Base-by-base conservation (phyloP, 2,888 invertebrate species). In the Ellobium chinense region DNA sequence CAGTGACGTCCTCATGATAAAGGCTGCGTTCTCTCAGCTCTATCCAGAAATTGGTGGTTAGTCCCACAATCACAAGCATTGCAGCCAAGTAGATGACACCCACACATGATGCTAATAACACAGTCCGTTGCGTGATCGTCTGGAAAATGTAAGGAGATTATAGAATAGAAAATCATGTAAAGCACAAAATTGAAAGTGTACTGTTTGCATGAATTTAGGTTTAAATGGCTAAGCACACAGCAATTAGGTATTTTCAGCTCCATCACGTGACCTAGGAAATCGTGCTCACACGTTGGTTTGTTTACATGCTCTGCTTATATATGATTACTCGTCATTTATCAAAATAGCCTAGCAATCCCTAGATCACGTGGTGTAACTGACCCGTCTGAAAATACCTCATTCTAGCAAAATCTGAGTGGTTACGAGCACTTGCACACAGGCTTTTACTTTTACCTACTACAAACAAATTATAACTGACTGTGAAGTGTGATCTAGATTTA, bases 31-130 rank as follows among this genome's bases (percentile, higher is more conserved):
- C 34, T 27, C 72, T 58, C 2, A 79, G 37, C 37, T 79, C 78
- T 5, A 79, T n/a, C 78, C 78, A 79, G 58, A 56, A 54, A 62
- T 79, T 79, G 29, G 78, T 79, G 27, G 65, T 65, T 21, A 79
- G 72, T 18, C 78, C 78, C 29, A 79, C 60, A 14, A 79, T 73
- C 4, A 79, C 78, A 31, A 72, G 56, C 24, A 54, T n/a, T 37
- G 66, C 37, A 7, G 72, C 54, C 7, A 79, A 0, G n/a, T 65
- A 79, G 0, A 29, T 46, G 29, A 9, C 2, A 62, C 5, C 34
- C 24, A 63, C 18, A 63, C 29, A 4, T 0, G 24, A 39, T 24
- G 39, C 9, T 2, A 78, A 46, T 31, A 70, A 60, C 24, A 78
- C n/a, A 39, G 46, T 34, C 46, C 69, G 2, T 29, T 70, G 62